phyloP scores from a whole-genome alignment of 2,113 vertebrate genomes.

The Garra rufa region DNA sequence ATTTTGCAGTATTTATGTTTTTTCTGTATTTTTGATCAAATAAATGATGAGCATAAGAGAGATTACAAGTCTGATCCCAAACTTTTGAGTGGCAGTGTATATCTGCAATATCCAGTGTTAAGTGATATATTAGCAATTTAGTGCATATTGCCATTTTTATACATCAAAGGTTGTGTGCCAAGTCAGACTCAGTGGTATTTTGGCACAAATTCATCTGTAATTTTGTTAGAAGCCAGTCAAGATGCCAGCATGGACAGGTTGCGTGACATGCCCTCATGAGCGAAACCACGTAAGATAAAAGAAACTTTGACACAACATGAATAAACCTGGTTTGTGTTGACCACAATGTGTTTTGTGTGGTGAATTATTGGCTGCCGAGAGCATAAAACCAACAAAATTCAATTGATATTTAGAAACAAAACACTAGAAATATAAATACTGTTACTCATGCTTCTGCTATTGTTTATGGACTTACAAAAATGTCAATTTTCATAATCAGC shows the following conservation, averaged over 20 bases:
- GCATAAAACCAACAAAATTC: constrained; percentile 7
- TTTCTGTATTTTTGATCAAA: too few relatives aligned
- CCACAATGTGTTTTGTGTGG: constrained; percentile 18
- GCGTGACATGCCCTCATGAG: constrained; percentile 11
- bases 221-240: background rate
- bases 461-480: constrained; percentile 18
- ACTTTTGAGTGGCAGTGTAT: too few relatives aligned
- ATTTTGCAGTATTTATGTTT: too few relatives aligned
- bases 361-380: constrained; percentile 16
- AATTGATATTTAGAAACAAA: constrained; percentile 6
- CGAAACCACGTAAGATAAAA: constrained; percentile 15
- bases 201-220: background rate
- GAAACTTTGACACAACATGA: background rate
- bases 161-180: background rate
- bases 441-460: constrained; percentile 17
- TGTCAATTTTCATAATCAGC: constrained; percentile 11
- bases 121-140: background rate
- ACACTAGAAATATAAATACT: constrained; percentile 15
- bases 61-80: too few relatives aligned
- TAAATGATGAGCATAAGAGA: too few relatives aligned
- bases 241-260: constrained; percentile 10
- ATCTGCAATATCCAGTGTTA: too few relatives aligned
- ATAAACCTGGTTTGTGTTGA: constrained; percentile 8
- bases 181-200: background rate
- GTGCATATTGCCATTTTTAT: background rate